Base-by-base conservation (phyloP, 2,888 invertebrate genomes). In the Ryuthela nishihirai region DNA sequence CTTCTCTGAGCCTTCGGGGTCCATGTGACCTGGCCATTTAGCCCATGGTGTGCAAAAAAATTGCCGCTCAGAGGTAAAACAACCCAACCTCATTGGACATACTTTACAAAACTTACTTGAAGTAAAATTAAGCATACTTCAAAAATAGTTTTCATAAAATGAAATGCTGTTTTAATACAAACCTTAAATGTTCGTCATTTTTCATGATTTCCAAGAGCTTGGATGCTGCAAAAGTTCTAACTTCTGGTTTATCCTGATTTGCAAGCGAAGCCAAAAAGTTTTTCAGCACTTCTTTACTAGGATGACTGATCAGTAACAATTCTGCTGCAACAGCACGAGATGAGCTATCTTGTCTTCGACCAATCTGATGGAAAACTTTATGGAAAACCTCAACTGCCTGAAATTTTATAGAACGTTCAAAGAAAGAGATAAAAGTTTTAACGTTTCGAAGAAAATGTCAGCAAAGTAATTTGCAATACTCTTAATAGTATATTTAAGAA, bases 151-250 rank as follows among this genome's bases (percentile, higher is more conserved):
- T 36, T 36, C 15, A n/a, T n/a, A 17, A 24, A 42, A 4, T 10
- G 3, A 42, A 3, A 41, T 24, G 12, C 7, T 39, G 5, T 12
- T 47, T 5, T 44, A 18, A 7, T 10, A 36, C n/a, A 17, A 18
- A 58, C 58, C 43, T 52, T 6, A 60, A 18, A 7, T 24, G 35
- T n/a, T 53, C 54, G 58, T 70, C 67, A 2, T 59, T 54, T 6
- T 65, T 67, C 43, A 65, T 64, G 44, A 65, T 64, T 21, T 70
- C 68, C 7, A 64, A 62, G 9, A 70, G 50, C 36, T 70, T 65
- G 34, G 68, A 64, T 64, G 67, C 65, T 46, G 70, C 62, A 54
- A 68, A 72, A 3, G 70, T 69, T 1, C 67, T 54, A 32, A 70
- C 65, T 62, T 72, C 72, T 1, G 38, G 23, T 20, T 59, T 47